Base-by-base conservation (phyloP, 2,888 invertebrate genomes). In the Galeopsomyia nigrocyanea region DNA sequence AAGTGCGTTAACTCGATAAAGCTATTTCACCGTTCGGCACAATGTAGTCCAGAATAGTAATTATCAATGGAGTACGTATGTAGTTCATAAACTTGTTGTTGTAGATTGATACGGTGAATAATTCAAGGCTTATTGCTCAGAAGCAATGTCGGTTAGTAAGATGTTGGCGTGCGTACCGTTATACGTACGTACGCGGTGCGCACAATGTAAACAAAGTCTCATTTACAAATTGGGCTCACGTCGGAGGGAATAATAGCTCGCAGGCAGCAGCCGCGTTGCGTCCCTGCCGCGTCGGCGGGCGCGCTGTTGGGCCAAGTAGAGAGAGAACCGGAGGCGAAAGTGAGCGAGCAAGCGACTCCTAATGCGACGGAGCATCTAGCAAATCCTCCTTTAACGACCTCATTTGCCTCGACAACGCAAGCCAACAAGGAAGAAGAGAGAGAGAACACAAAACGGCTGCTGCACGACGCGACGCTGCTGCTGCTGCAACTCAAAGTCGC, bases 351-450 rank as follows among this genome's bases (percentile, higher is more conserved):
- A 61, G 69, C 62, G 71, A 67, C 50, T 75, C 63, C 75, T 77
- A 77, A 76, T 75, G 74, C 75, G 73, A 73, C 76, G 75, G 68
- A 75, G 77, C 79, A 77, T 78, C 78, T 70, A 70, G 77, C 74
- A 78, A 80, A 80, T 79, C 79, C 77, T 77, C 63, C 79, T 78
- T 77, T 80, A 80, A 81, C 80, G 80, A 81, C 77, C 79, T 80
- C 81, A 81, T 82, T 82, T 80, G 80, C 79, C 78, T 78, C 75
- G 79, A 77, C 79, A 77, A 79, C 78, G 26, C 26, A 26, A 75
- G 78, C 76, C 75, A 76, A 78, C 31, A 53, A 53, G 75, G 77
- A 74, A 76, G 70, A 77, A 77, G 74, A 63, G 74, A 63, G 67
- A 60, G 14, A 31, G 21, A 22, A 16, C 47, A 26, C 17, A 58